Percentiles rank a stretch among this genome's conserved stretches.
These are phyloP conservation scores for Epirrhoe alternata DNA, from an alignment of 2,888 invertebrate species.

Conservation along the genomic window DNA sequence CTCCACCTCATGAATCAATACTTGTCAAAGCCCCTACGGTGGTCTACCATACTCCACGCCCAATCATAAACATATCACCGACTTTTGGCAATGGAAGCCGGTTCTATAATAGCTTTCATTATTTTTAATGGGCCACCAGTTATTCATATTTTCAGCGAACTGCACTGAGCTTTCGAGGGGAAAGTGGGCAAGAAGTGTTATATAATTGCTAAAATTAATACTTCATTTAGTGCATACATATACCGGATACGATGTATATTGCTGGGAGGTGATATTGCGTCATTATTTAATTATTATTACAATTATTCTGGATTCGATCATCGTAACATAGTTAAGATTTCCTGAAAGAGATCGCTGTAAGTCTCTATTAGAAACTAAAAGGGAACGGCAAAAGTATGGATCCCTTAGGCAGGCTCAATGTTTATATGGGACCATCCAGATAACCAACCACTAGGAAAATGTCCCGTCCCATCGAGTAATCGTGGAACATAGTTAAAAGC, in stretches of 20 bases:
- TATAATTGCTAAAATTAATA: constrained; percentile 39
- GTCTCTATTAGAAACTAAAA: too few species aligned
- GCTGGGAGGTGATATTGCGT: not conserved
- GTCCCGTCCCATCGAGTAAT: too few species aligned
- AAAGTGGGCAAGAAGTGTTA: constrained; percentile 53
- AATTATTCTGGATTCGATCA: too few species aligned
- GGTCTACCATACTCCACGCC: constrained; percentile 35
- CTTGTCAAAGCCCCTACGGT: constrained; percentile 22
- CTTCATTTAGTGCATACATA: not conserved
- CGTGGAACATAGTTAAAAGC: too few species aligned
- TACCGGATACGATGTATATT: not conserved
- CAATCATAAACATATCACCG: constrained; percentile 28
- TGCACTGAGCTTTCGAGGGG: constrained; percentile 9
- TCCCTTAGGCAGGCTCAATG: too few species aligned
- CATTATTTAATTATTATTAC: not conserved
- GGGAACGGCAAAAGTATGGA: too few species aligned
- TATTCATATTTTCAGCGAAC: constrained; percentile 35
- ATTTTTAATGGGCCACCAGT: constrained; percentile 31
- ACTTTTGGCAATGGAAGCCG: constrained; percentile 14
- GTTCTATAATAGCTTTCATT: constrained; percentile 26
- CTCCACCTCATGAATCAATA: constrained; percentile 6
- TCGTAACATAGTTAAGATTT: too few species aligned
- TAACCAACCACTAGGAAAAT: too few species aligned
- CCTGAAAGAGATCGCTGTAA: too few species aligned
- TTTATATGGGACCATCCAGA: too few species aligned